Evolutionary conservation across 1,140 invertebrate species (phyloP).

Genomic region (Andricus grossulariae): DNA sequence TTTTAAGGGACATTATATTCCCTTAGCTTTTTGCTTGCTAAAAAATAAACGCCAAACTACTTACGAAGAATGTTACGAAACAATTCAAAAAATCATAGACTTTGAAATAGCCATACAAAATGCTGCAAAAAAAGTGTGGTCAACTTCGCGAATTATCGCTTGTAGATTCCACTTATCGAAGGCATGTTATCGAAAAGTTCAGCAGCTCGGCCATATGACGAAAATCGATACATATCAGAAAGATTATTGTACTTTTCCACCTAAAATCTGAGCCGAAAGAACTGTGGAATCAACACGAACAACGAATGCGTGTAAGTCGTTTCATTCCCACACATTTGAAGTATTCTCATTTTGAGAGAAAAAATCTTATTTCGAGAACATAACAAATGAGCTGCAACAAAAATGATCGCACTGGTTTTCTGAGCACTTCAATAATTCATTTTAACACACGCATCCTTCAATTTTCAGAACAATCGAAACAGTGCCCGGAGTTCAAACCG

Average conservation of each 20-base stretch:
- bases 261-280: not conserved
- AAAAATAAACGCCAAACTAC: not conserved
- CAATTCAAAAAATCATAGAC: not conserved
- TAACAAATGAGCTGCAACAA: too few species aligned
- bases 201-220: conserved; percentile 15
- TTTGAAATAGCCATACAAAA: conserved; percentile 33
- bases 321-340: not conserved
- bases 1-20: too few species aligned
- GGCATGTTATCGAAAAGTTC: conserved; percentile 28
- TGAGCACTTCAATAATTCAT: conserved; percentile 1
- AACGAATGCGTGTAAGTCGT: not conserved
- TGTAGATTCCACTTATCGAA: conserved; percentile 29
- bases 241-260: not conserved
- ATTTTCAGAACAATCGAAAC: not conserved
- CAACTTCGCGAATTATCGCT: not conserved
- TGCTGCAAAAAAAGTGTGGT: conserved; percentile 1
- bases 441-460: not conserved
- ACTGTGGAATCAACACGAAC: not conserved
- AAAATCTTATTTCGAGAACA: too few species aligned
- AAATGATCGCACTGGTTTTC: too few species aligned
- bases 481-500: not conserved
- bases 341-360: too few species aligned
- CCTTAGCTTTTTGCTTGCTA: too few species aligned
- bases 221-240: not conserved
- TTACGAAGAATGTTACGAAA: not conserved